phyloP scores from a whole-genome alignment of 2,888 invertebrate genomes.

The Dioctria rufipes region DNA sequence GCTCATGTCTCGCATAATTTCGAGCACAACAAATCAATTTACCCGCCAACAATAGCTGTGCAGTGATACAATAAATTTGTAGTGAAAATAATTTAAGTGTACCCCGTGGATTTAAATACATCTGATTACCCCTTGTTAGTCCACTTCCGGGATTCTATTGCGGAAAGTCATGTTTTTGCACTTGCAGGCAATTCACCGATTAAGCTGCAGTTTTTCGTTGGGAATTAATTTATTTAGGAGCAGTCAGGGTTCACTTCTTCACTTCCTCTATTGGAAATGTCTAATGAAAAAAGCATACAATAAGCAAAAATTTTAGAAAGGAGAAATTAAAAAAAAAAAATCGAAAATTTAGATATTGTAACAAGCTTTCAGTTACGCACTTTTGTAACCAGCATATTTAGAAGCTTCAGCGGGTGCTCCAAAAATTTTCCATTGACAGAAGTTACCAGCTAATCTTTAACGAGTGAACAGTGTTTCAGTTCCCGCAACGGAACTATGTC shows the following conservation, averaged over 20 bases:
- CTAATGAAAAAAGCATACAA: too few species aligned
- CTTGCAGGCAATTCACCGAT: not conserved
- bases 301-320: too few species aligned
- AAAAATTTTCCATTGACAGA: too few species aligned
- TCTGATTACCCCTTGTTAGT: slow-evolving; percentile 34
- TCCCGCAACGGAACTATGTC: too few species aligned
- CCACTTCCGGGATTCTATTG: slow-evolving; percentile 34
- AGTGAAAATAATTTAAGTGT: slow-evolving; percentile 34
- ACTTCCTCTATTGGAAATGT: not conserved
- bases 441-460: too few species aligned
- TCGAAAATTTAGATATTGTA: too few species aligned
- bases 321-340: too few species aligned
- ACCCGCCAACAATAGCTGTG: not conserved
- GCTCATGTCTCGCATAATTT: not conserved
- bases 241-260: not conserved
- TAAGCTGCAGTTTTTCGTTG: not conserved
- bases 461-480: too few species aligned
- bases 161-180: not conserved
- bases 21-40: slow-evolving; percentile 15
- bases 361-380: too few species aligned
- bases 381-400: too few species aligned
- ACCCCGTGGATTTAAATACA: slow-evolving; percentile 25
- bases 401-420: too few species aligned
- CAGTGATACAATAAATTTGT: not conserved
- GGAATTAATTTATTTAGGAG: not conserved